Evolutionary conservation across 2,797 vertebrate genomes (phyloP).

Genomic region (Chelonia mydas): DNA sequence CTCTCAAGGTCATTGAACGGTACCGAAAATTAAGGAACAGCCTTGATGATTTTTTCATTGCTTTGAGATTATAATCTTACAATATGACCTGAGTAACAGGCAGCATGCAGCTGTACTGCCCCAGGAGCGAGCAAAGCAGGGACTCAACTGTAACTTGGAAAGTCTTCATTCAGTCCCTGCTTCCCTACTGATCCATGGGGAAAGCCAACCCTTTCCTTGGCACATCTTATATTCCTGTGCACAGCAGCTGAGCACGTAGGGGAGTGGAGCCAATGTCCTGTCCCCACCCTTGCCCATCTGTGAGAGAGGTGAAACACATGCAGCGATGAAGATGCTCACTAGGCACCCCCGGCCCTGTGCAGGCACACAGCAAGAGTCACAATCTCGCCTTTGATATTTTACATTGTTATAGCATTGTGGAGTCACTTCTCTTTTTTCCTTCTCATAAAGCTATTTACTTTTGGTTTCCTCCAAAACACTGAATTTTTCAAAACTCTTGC

Average conservation of each 20-base stretch:
- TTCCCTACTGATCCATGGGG: slow-evolving; percentile 1
- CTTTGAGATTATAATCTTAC: neutral
- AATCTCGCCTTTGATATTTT: neutral
- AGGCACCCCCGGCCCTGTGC: neutral
- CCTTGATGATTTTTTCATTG: neutral
- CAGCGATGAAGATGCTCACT: neutral
- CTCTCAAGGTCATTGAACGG: neutral
- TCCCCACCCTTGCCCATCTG: neutral
- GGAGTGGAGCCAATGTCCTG: neutral
- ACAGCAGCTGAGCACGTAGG: neutral
- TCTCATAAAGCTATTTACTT: neutral
- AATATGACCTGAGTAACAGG: neutral
- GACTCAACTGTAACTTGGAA: neutral
- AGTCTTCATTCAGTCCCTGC: neutral
- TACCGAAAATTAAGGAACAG: neutral
- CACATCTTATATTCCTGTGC: neutral
- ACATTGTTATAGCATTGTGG: neutral
- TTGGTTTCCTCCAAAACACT: neutral
- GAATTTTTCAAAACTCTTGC: neutral
- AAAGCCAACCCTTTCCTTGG: neutral
- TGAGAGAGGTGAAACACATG: neutral
- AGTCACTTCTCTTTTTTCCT: fast-evolving
- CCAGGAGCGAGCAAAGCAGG: slow-evolving; percentile 17
- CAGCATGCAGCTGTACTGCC: neutral
- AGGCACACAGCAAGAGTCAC: neutral